Base-by-base conservation (phyloP, 1,140 invertebrate genomes). In the Tetramorium simillimum region DNA sequence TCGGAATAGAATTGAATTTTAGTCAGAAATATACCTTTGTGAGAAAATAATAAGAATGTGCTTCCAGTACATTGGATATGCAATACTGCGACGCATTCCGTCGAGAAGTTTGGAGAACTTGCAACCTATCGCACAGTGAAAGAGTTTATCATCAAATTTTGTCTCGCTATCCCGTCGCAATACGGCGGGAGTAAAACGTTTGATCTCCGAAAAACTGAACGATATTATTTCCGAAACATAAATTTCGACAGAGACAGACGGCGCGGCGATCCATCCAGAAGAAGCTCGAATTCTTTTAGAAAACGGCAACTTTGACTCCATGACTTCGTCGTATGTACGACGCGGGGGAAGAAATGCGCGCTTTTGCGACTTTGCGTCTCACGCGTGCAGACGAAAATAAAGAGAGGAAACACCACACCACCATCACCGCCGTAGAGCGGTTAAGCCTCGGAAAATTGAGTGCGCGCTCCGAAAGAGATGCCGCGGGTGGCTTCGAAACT, bases 361-460 rank as follows among this genome's bases (percentile, higher is more conserved):
- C 28, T 40, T 84, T 82, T 75, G 24, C 21, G 49, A 89, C 80
- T 88, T 80, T 87, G 90, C 86, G 91, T 88, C 86, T 86, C 69
- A 33, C 69, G 72, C 86, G 75, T 73, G 28, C 53, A 77, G 80
- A 88, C 75, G 81, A 9, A 58, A n/a, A n/a, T 62, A 85, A 84
- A 87, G 65, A 77, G 85, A 84, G 77, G 84, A 89, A 88, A 90
- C 85, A 76, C 46, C 75, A 67, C 53, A 72, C 62, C 75, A 77
- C 63, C 33, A n/a, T 33, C 46, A 37, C n/a, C 33, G 28, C n/a
- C 46, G 73, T 43, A 65, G 62, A 58, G 40, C 88, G 91, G 90
- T 92, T 94, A 94, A 94, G 94, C 94, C 92, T 91, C 91, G 92
- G 92, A 94, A 94, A 94, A 94, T 94, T 94, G 94, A 94, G 93